phyloP scores from a whole-genome alignment of 2,113 vertebrate species.

The Phalacrocorax pelagicus region DNA sequence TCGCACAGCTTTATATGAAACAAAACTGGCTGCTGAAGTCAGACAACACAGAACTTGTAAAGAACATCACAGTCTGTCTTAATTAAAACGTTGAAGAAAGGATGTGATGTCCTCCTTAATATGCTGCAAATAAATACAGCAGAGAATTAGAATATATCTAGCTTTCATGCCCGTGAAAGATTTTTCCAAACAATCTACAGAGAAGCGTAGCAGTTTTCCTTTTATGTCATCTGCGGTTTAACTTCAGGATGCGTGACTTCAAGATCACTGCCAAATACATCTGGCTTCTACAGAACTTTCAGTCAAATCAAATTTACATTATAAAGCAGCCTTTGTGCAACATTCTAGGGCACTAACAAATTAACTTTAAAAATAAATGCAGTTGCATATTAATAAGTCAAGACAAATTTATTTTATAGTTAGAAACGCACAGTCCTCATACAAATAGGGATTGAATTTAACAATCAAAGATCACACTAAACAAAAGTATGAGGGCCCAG shows the following conservation, averaged over 20 bases:
- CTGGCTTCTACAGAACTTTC: conserved; percentile 26
- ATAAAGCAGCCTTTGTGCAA: conserved; percentile 54
- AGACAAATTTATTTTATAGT: conserved; percentile 28
- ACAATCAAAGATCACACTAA: not conserved
- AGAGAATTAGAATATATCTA: not conserved
- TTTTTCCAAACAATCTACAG: not conserved
- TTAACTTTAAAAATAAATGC: conserved; percentile 57
- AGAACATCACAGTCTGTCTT: not conserved
- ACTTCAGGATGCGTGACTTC: not conserved
- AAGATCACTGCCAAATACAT: conserved; percentile 8
- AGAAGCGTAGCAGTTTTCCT: not conserved
- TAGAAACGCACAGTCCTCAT: not conserved
- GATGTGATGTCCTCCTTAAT: not conserved
- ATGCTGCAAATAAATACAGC: not conserved
- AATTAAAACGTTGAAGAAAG: not conserved
- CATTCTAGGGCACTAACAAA: conserved; percentile 32
- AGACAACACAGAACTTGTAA: not conserved
- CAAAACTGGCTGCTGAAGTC: not conserved
- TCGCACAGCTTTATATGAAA: not conserved
- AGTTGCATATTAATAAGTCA: conserved; percentile 62
- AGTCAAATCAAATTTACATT: conserved; percentile 65
- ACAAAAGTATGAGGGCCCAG: not conserved
- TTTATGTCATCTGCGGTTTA: not conserved
- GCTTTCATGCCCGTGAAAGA: not conserved
- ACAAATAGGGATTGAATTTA: not conserved